Conservation (phyloP, 2,888 invertebrate genomes). For the Eristalinus sepulchralis region DNA sequence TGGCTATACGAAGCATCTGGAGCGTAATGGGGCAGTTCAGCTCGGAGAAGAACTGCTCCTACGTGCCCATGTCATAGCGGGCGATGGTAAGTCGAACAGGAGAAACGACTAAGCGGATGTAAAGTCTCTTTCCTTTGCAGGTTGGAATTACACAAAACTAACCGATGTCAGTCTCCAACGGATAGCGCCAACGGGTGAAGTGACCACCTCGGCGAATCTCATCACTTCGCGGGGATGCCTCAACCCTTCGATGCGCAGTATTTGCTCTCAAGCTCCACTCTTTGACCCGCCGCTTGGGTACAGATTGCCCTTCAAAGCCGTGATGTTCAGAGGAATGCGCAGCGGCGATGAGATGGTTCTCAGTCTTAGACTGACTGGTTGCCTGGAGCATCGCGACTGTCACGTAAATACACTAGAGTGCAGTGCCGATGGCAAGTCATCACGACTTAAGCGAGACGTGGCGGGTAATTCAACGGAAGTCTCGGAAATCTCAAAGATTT, state of each 20-base stretch:
- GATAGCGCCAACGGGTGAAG: constrained; percentile 76
- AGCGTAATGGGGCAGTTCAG: constrained; percentile 82
- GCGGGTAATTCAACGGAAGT: constrained; percentile 74
- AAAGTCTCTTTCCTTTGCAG: constrained; percentile 64
- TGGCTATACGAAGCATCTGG: constrained; percentile 82
- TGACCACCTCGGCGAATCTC: constrained; percentile 79
- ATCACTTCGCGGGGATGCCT: constrained; percentile 82
- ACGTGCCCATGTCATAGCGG: constrained; percentile 82
- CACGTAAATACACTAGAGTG: constrained; percentile 76
- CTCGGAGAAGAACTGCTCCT: constrained; percentile 84
- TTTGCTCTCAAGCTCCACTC: constrained; percentile 81
- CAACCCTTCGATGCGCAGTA: constrained; percentile 80
- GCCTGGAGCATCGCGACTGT: constrained; percentile 83
- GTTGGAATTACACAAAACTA: constrained; percentile 82
- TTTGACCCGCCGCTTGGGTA: constrained; percentile 81
- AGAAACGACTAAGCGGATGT: not conserved
- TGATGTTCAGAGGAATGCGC: constrained; percentile 84
- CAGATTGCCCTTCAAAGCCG: constrained; percentile 82
- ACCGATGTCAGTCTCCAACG: constrained; percentile 82
- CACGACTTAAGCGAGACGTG: constrained; percentile 74
- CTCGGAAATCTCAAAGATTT: constrained; percentile 77
- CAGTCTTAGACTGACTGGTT: constrained; percentile 83
- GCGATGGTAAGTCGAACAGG: constrained; percentile 81
- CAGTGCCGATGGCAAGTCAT: constrained; percentile 61
- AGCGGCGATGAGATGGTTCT: constrained; percentile 83